These are phyloP conservation scores for Copsychus sechellarum DNA, from an alignment of 2,113 vertebrate genomes.

Conservation along the genomic window DNA sequence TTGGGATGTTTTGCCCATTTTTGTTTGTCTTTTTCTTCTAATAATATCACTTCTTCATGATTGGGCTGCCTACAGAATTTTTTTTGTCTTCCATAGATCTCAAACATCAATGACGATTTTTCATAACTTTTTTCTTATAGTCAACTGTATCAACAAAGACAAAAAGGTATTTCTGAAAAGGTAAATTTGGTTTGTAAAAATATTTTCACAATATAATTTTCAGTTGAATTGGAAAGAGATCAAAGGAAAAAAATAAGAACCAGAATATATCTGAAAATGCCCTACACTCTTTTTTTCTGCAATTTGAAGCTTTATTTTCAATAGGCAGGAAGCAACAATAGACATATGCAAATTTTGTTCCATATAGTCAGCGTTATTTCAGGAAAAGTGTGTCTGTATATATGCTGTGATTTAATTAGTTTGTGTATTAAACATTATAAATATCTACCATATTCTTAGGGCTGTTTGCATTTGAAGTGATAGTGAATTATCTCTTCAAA, in stretches of 20 bases:
- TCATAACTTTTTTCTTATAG: not conserved
- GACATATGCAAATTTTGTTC: conserved; percentile 32
- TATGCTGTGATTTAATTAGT: conserved; percentile 13
- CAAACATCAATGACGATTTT: not conserved
- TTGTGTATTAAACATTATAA: not conserved
- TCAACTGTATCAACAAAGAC: not conserved
- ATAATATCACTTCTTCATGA: not conserved
- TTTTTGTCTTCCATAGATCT: not conserved
- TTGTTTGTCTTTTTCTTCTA: not conserved
- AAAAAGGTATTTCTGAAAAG: not conserved
- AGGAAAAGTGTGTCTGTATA: conserved; percentile 5
- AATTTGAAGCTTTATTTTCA: not conserved
- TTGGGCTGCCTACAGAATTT: not conserved
- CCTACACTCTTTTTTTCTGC: not conserved
- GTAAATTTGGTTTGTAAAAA: not conserved
- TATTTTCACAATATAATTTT: not conserved
- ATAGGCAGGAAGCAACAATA: not conserved
- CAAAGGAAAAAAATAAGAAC: conserved; percentile 13
- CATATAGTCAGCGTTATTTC: conserved; percentile 22
- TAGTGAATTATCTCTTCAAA: not conserved
- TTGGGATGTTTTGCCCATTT: not conserved
- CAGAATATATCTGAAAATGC: not conserved
- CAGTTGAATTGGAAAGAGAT: not conserved
- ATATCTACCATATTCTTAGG: not conserved
- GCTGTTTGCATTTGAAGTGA: not conserved